A percentile compares a stretch with the other conserved stretches of the same genome.
Evolutionary conservation across 2,888 invertebrate species (phyloP).

Genomic region (Camptogramma bilineatum): DNA sequence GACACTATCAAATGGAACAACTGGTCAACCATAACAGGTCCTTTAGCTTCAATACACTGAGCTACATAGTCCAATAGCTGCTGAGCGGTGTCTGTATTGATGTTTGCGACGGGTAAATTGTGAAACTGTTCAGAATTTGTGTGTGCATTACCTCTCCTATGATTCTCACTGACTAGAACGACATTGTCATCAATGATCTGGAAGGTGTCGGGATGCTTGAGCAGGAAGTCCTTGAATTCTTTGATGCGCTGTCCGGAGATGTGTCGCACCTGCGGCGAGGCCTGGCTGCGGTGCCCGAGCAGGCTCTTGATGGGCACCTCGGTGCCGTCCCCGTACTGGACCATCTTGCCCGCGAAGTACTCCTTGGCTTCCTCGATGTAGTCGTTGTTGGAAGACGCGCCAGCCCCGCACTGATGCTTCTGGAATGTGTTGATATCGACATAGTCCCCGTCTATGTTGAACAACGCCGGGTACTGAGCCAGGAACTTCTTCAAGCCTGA

Average conservation of each 20-base stretch:
- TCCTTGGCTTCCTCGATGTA: conserved; percentile 98
- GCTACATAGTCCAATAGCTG: conserved; percentile 93
- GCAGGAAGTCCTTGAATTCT: conserved; percentile 96
- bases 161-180: conserved; percentile 89
- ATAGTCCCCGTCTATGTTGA: conserved; percentile 97
- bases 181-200: conserved; percentile 94
- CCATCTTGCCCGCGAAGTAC: conserved; percentile 97
- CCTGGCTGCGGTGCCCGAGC: conserved; percentile 97
- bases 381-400: conserved; percentile 90
- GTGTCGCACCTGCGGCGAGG: conserved; percentile 98
- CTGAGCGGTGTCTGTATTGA: conserved; percentile 93
- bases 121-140: conserved; percentile 88
- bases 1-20: conserved; percentile 92
- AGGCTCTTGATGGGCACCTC: conserved; percentile 99
- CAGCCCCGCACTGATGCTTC: conserved; percentile 85
- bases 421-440: conserved; percentile 94
- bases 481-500: conserved; percentile 98
- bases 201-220: conserved; percentile 94
- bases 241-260: conserved; percentile 97
- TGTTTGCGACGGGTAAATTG: conserved; percentile 90
- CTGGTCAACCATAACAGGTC: conserved; percentile 94
- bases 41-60: conserved; percentile 92
- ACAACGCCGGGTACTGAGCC: conserved; percentile 97
- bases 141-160: conserved; percentile 88
- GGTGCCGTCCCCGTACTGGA: conserved; percentile 97